Percentiles rank a stretch among this genome's conserved stretches.
Evolutionary conservation across 2,888 invertebrate genomes (phyloP).

Genomic region (Hirtodrosophila alboralis): DNA sequence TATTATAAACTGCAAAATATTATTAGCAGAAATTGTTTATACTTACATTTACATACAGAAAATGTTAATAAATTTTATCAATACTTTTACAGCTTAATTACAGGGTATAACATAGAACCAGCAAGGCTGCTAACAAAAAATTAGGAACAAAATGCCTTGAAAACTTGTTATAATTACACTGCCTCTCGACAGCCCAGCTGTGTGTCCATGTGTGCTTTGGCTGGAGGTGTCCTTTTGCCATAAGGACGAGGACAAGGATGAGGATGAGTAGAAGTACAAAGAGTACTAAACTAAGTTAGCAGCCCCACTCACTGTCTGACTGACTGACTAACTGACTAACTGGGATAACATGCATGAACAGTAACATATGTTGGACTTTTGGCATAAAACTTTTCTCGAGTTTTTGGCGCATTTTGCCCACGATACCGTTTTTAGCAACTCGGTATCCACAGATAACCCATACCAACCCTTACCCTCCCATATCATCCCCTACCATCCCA

Average conservation of each 20-base stretch:
- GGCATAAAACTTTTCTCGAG: slow-evolving; percentile 56
- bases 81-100: background rate
- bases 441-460: no score
- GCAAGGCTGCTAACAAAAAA: slow-evolving; percentile 39
- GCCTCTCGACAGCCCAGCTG: slow-evolving; percentile 39
- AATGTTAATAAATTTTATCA: no score
- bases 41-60: no score
- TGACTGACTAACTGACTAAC: slow-evolving; percentile 40
- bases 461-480: background rate
- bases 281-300: slow-evolving; percentile 41
- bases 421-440: slow-evolving; percentile 41
- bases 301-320: slow-evolving; percentile 11
- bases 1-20: no score
- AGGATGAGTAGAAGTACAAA: slow-evolving; percentile 17
- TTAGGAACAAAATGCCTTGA: slow-evolving; percentile 60
- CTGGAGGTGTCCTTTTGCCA: slow-evolving; percentile 17
- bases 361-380: slow-evolving; percentile 79
- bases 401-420: slow-evolving; percentile 51
- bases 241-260: no score
- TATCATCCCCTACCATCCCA: background rate
- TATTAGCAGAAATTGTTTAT: no score
- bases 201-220: slow-evolving; percentile 22
- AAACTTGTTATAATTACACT: slow-evolving; percentile 77
- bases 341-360: slow-evolving; percentile 68
- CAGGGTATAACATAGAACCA: slow-evolving; percentile 28